Conservation (phyloP, 2,888 invertebrate species). For the Endomychus coccineus region DNA sequence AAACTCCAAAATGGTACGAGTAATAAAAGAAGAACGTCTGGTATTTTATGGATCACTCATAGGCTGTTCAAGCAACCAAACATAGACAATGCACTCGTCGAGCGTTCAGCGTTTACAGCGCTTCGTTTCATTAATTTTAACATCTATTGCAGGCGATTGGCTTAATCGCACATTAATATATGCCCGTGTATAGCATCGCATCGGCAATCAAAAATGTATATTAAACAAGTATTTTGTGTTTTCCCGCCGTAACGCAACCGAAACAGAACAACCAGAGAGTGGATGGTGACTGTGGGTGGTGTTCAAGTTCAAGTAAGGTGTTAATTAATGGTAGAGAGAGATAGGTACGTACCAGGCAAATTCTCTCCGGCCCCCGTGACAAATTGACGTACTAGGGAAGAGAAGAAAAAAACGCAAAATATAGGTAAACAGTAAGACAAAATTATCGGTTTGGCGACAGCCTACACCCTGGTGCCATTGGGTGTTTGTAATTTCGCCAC, state of each 20-base stretch:
- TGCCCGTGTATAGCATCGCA: too few species aligned
- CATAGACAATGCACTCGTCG: constrained; percentile 16
- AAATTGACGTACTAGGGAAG: constrained; percentile 49
- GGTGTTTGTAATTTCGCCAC: too few species aligned
- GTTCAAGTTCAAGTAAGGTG: constrained; percentile 38
- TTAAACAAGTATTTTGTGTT: too few species aligned
- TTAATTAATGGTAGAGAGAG: constrained; percentile 39
- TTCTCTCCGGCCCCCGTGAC: constrained; percentile 48
- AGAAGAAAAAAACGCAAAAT: constrained; percentile 48
- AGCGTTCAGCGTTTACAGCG: constrained; percentile 14
- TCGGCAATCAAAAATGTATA: too few species aligned
- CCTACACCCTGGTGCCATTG: not conserved
- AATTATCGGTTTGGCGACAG: constrained; percentile 25
- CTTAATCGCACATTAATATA: too few species aligned
- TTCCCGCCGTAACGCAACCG: too few species aligned
- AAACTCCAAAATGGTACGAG: too few species aligned
- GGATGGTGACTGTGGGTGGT: constrained; percentile 41
- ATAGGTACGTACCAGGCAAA: constrained; percentile 47
- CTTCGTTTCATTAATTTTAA: constrained; percentile 16
- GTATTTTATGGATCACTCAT: too few species aligned
- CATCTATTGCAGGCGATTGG: too few species aligned
- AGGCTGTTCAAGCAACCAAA: constrained; percentile 19
- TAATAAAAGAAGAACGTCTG: too few species aligned
- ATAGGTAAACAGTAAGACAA: constrained; percentile 36
- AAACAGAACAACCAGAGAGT: constrained; percentile 44